phyloP scores from a whole-genome alignment of 2,888 invertebrate species.

The Netelia inedita region DNA sequence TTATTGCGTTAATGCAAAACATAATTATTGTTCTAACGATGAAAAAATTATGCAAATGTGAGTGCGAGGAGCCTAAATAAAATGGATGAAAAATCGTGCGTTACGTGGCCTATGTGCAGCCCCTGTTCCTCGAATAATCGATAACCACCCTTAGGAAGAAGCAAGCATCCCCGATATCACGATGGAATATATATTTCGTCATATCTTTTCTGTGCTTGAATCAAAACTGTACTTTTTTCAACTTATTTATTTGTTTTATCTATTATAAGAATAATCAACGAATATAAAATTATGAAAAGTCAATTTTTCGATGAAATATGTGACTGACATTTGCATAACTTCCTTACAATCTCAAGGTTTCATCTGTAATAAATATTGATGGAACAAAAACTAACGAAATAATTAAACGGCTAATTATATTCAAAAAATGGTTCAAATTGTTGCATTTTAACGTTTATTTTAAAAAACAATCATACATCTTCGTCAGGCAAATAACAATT shows the following conservation, averaged over 20 bases:
- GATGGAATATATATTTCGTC: neutral
- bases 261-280: too few species aligned
- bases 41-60: neutral
- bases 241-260: neutral
- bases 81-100: neutral
- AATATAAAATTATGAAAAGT: too few species aligned
- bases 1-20: too few species aligned
- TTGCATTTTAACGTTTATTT: too few species aligned
- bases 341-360: too few species aligned
- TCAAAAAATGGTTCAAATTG: too few species aligned
- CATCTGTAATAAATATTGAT: too few species aligned
- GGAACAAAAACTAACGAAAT: neutral
- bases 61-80: neutral
- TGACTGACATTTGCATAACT: too few species aligned
- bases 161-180: neutral
- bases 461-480: too few species aligned
- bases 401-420: neutral
- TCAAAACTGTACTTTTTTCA: neutral
- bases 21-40: neutral
- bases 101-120: neutral
- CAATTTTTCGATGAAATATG: too few species aligned
- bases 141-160: conserved; percentile 14
- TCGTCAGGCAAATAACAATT: too few species aligned
- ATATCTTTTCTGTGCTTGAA: neutral
- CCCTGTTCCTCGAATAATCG: conserved; percentile 45